Evolutionary conservation across 2,113 vertebrate species (phyloP).

Genomic region (Ondatra zibethicus): DNA sequence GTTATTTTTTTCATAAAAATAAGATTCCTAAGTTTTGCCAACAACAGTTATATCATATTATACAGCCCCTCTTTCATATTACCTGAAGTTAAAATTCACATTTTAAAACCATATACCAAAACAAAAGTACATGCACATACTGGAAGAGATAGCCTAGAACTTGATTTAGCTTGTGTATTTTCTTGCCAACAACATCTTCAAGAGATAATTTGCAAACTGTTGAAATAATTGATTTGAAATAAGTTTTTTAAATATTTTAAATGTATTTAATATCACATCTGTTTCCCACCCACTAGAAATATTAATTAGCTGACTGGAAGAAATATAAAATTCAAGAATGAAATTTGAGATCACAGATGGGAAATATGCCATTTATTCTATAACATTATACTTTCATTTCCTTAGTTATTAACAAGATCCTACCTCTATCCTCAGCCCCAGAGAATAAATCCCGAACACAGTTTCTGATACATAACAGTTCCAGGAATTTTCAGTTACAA

Average conservation of each 20-base stretch:
- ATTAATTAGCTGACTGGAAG: slow-evolving; percentile 34
- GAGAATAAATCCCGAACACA: slow-evolving; percentile 39
- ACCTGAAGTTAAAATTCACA: slow-evolving; percentile 37
- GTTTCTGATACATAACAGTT: neutral
- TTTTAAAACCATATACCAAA: slow-evolving; percentile 12
- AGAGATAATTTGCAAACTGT: neutral
- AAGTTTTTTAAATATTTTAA: neutral
- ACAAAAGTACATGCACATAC: neutral
- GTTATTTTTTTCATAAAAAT: slow-evolving; percentile 36
- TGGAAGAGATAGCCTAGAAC: neutral
- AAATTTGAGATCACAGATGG: slow-evolving; percentile 40
- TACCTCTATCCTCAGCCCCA: neutral
- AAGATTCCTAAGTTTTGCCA: slow-evolving; percentile 30
- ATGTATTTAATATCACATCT: neutral
- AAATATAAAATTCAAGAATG: slow-evolving; percentile 37
- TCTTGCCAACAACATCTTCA: neutral
- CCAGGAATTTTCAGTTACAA: slow-evolving; percentile 51
- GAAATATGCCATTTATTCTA: neutral
- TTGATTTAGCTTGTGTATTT: neutral
- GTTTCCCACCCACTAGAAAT: neutral
- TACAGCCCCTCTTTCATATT: neutral
- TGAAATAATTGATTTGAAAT: neutral
- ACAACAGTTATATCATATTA: slow-evolving; percentile 14
- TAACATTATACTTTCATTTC: slow-evolving; percentile 41
- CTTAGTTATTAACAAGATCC: neutral